These are phyloP conservation scores for Psittacula derbiana DNA, from an alignment of 2,797 vertebrate genomes.

Conservation along the genomic window DNA sequence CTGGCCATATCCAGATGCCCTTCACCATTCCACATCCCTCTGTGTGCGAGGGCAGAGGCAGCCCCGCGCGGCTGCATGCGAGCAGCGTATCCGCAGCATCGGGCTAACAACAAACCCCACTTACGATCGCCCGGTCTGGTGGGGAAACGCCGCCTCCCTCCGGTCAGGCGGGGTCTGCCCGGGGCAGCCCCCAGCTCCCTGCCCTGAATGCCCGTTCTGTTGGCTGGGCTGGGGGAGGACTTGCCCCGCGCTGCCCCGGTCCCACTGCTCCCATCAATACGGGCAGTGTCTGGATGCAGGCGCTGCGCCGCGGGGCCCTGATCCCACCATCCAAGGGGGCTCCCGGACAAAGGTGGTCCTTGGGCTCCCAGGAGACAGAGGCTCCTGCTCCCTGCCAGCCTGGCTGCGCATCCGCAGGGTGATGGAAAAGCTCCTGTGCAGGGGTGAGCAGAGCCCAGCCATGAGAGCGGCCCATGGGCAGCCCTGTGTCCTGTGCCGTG, in stretches of 20 bases:
- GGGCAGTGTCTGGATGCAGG: not conserved
- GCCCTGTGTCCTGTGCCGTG: accelerated
- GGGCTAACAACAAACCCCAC: not conserved
- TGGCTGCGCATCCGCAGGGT: accelerated
- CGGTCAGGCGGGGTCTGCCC: not conserved
- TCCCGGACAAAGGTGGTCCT: not conserved
- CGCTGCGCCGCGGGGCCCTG: accelerated
- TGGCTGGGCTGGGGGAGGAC: not conserved
- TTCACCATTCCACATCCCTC: accelerated
- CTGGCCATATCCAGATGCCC: accelerated
- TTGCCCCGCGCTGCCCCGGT: accelerated
- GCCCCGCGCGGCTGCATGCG: accelerated
- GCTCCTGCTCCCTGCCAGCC: not conserved
- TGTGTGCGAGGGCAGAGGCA: accelerated
- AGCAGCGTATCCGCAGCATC: not conserved
- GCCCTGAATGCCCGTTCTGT: conserved; percentile 42
- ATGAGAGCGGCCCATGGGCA: accelerated
- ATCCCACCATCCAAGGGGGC: accelerated
- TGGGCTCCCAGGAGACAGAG: not conserved
- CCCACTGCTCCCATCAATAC: not conserved
- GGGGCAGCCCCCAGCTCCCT: not conserved
- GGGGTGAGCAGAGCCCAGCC: accelerated
- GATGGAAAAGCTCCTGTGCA: accelerated
- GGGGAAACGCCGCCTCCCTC: accelerated
- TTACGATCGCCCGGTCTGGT: accelerated